phyloP scores from a whole-genome alignment of 2,888 invertebrate genomes.

The Drosophila mayaguana region DNA sequence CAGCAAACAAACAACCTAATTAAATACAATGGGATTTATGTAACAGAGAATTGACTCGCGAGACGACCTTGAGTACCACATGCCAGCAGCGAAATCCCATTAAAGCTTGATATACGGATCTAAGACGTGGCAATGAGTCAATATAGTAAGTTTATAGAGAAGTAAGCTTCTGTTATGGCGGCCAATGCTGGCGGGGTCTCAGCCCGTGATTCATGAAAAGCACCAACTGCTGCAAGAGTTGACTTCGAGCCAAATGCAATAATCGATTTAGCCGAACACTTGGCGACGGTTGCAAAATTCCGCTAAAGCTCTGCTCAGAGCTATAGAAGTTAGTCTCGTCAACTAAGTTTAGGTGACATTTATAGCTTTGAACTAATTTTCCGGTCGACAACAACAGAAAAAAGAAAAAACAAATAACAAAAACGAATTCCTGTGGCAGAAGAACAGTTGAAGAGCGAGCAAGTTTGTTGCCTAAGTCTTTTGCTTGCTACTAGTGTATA shows the following conservation, averaged over 20 bases:
- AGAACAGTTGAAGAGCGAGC: conserved; percentile 15
- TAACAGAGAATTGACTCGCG: conserved; percentile 45
- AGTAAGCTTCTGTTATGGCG: background rate
- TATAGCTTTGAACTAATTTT: conserved; percentile 58
- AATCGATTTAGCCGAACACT: conserved; percentile 55
- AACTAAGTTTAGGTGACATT: conserved; percentile 25
- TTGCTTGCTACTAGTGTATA: conserved; percentile 39
- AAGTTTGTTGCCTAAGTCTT: conserved; percentile 71
- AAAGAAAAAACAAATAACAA: background rate
- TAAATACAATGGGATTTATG: conserved; percentile 54
- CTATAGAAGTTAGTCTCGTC: background rate
- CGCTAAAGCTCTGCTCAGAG: background rate
- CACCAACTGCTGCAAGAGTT: conserved; percentile 25
- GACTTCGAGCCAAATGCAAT: conserved; percentile 28
- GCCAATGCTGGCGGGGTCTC: conserved; percentile 14
- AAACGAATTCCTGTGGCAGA: conserved; percentile 48
- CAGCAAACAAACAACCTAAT: conserved; percentile 41
- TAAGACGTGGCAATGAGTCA: conserved; percentile 69
- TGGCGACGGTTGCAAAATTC: conserved; percentile 55
- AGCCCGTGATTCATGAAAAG: conserved; percentile 49
- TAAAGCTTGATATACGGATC: conserved; percentile 66
- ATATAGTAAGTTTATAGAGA: conserved; percentile 19
- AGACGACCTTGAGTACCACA: conserved; percentile 48
- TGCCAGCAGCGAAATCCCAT: conserved; percentile 55
- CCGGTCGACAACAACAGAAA: conserved; percentile 10